Percentiles rank a stretch among this genome's conserved stretches.
Evolutionary conservation across 1,140 invertebrate species (phyloP).

Genomic region (Philotrypesis tridentata): DNA sequence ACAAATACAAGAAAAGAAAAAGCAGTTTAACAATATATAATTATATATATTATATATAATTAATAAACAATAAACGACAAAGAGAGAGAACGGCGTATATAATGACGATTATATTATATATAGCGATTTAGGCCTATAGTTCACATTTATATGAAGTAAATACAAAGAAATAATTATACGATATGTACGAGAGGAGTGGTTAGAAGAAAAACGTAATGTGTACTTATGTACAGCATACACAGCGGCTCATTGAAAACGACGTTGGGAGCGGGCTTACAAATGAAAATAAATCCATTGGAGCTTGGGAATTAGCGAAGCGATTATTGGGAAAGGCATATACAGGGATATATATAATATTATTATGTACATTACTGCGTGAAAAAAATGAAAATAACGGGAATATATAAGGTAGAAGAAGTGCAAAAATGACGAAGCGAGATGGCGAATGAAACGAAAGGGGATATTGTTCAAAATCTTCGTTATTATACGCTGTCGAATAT

Average conservation of each 20-base stretch:
- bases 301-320: not conserved
- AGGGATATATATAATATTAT: slow-evolving; percentile 35
- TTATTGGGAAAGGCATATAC: slow-evolving; percentile 13
- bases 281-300: slow-evolving; percentile 2
- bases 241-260: not conserved
- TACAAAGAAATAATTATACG: not conserved
- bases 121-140: slow-evolving; percentile 16
- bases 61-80: slow-evolving; percentile 25
- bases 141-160: slow-evolving; percentile 37
- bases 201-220: slow-evolving; percentile 22
- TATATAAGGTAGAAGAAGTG: not conserved
- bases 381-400: not conserved
- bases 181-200: not conserved
- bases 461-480: not conserved
- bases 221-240: slow-evolving; percentile 24
- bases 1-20: slow-evolving; percentile 40
- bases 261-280: not conserved
- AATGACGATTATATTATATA: slow-evolving; percentile 24
- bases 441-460: not conserved
- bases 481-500: slow-evolving; percentile 5
- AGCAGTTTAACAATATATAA: slow-evolving; percentile 13
- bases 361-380: slow-evolving; percentile 21
- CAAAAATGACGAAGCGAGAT: not conserved
- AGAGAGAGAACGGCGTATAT: slow-evolving; percentile 1
- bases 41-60: slow-evolving; percentile 19